Conservation (phyloP, 2,113 vertebrate species). For the Coryphaenoides rupestris region DNA sequence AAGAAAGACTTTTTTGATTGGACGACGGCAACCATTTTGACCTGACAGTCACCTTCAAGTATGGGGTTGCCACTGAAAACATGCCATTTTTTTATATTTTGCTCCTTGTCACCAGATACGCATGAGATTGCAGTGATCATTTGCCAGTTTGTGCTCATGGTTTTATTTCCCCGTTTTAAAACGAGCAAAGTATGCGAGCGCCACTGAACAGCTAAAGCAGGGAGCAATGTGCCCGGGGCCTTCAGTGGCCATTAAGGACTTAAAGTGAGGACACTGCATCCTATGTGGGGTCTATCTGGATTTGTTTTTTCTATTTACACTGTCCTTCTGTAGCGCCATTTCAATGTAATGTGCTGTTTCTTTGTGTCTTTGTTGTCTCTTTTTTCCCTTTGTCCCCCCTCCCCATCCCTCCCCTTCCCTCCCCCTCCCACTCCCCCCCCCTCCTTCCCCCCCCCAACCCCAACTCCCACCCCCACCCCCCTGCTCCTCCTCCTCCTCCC, state of each 20-base stretch:
- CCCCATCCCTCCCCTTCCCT: constrained; percentile 20
- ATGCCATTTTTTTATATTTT: constrained; percentile 99
- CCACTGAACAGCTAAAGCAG: constrained; percentile 57
- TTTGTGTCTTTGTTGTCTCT: constrained; percentile 99
- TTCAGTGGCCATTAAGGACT: constrained; percentile 55
- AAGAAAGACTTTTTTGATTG: constrained; percentile 62
- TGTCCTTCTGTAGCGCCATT: constrained; percentile 99
- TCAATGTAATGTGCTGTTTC: constrained; percentile 99
- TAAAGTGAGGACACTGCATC: constrained; percentile 88
- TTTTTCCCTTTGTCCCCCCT: constrained; percentile 90
- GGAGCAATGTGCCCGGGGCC: constrained; percentile 61
- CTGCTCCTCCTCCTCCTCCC: constrained; percentile 64
- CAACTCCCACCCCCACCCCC: constrained; percentile 66
- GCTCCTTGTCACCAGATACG: constrained; percentile 99
- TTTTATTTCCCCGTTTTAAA: constrained; percentile 61
- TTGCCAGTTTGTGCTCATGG: constrained; percentile 72
- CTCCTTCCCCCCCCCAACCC: constrained; percentile 52
- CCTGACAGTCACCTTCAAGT: constrained; percentile 71
- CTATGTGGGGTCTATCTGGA: constrained; percentile 99
- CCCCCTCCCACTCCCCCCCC: not conserved
- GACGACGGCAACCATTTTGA: constrained; percentile 60
- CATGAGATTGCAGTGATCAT: constrained; percentile 99
- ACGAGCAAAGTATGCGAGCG: constrained; percentile 57
- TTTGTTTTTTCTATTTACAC: constrained; percentile 97
- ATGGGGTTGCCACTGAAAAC: constrained; percentile 99